Evolutionary conservation across 2,888 invertebrate species (phyloP), one percentile per base, ranked within the genome.

Genomic region (Axea sp.): DNA sequence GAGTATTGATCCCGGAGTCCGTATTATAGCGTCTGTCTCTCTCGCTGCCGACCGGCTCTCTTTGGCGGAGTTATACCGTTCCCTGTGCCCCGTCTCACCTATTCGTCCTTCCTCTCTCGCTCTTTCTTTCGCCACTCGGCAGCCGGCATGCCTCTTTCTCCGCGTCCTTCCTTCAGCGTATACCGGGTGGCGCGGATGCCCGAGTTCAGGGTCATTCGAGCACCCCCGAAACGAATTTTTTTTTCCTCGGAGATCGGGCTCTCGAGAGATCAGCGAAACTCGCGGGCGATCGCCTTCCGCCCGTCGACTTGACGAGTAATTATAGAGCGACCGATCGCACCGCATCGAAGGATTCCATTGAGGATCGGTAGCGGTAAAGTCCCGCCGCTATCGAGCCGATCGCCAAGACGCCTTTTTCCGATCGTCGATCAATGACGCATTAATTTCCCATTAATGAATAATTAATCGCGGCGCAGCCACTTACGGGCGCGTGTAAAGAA

Each of bases 1-100:
- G 86, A 87, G 87, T 87, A 87, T 87, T 87, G 87, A 87, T 87
- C 87, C 84, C 84, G 79, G 80, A 80, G 82, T 83, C 81, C 80
- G 82, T 84, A 81, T 81, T 81, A 78, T 76, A 75, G 37, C 62
- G 74, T 78, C 78, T 77, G 80, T 81, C 80, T 78, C 78, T 71
- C 78, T 76, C 76, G 35, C 55, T 19, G 22, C 79, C 78, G 67
- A 68, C 24, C 72, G 67, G 65, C 67, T 65, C 71, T 64, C 60
- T 65, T 57, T 45, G 35, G 28, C 45, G 55, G 73, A 73, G 67
- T 69, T 60, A 35, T 59, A 72, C 72, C 75, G 45, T 75, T 68
- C 75, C 68, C 77, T 75, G 57, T 77, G 73, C 73, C 72, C 76
- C 73, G 65, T 73, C 71, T 28, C 53, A 47, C 67, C 71, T 51